A percentile compares a stretch with the other conserved stretches of the same genome.
These are phyloP conservation scores for Polietes domitor DNA, from an alignment of 2,888 invertebrate species.

Conservation along the genomic window DNA sequence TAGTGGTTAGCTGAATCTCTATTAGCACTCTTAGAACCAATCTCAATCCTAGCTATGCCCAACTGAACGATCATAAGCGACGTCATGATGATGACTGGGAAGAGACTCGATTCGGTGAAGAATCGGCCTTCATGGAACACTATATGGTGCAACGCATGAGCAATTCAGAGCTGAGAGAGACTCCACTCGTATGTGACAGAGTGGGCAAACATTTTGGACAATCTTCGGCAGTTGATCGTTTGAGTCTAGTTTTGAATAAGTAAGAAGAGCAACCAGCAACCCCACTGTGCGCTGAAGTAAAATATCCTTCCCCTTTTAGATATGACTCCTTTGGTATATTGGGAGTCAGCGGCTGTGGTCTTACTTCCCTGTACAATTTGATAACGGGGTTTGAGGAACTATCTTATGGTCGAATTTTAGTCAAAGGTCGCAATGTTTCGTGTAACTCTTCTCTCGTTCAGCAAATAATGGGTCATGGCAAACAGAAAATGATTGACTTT, in stretches of 20 bases:
- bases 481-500: slow-evolving; percentile 1
- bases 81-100: slow-evolving; percentile 9
- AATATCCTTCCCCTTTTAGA: background rate
- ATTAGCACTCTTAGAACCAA: background rate
- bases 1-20: no score
- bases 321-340: slow-evolving; percentile 6
- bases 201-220: background rate
- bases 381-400: background rate
- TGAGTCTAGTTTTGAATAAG: slow-evolving; percentile 5
- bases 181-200: background rate
- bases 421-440: background rate
- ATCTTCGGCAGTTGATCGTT: background rate
- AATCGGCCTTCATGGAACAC: background rate
- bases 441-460: background rate
- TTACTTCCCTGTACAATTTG: background rate
- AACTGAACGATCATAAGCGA: slow-evolving; percentile 12
- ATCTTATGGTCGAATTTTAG: slow-evolving; percentile 5
- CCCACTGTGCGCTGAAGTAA: background rate
- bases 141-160: slow-evolving; percentile 6
- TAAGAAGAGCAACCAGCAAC: background rate
- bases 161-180: background rate
- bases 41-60: background rate
- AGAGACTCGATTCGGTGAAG: background rate
- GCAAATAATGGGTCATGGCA: background rate
- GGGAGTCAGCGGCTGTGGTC: background rate